Percentiles rank a stretch among this genome's conserved stretches.
Conservation (phyloP, 2,113 vertebrate species). For the Daboia siamensis region DNA sequence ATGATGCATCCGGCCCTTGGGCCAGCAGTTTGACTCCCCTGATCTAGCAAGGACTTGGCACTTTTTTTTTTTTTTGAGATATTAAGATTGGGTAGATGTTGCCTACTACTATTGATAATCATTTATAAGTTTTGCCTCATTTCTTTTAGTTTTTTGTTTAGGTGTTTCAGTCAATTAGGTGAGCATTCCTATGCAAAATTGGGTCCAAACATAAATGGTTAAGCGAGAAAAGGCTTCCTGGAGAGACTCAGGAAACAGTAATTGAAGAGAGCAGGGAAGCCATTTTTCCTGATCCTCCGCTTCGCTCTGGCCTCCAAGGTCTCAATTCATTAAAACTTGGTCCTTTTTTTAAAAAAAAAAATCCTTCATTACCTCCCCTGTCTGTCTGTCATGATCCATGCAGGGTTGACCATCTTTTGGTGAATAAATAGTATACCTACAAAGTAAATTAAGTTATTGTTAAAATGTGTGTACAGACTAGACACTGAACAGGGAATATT, state of each 20-base stretch:
- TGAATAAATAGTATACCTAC: slow-evolving; percentile 94
- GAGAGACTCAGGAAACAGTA: neutral
- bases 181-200: neutral
- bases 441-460: slow-evolving; percentile 5
- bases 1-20: no score
- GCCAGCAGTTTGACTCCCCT: no score
- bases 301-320: neutral
- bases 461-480: neutral
- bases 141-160: neutral
- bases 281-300: neutral
- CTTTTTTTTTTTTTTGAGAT: neutral
- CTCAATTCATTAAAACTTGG: neutral
- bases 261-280: neutral
- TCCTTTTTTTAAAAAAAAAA: neutral
- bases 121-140: neutral
- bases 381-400: slow-evolving; percentile 98
- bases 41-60: no score
- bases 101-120: neutral
- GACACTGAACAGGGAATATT: fast-evolving
- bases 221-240: neutral
- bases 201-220: neutral
- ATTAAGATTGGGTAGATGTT: neutral
- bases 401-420: slow-evolving; percentile 97
- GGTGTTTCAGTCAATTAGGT: neutral
- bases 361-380: slow-evolving; percentile 84